phyloP scores from a whole-genome alignment of 2,888 invertebrate species.

The Embidobia sp. region DNA sequence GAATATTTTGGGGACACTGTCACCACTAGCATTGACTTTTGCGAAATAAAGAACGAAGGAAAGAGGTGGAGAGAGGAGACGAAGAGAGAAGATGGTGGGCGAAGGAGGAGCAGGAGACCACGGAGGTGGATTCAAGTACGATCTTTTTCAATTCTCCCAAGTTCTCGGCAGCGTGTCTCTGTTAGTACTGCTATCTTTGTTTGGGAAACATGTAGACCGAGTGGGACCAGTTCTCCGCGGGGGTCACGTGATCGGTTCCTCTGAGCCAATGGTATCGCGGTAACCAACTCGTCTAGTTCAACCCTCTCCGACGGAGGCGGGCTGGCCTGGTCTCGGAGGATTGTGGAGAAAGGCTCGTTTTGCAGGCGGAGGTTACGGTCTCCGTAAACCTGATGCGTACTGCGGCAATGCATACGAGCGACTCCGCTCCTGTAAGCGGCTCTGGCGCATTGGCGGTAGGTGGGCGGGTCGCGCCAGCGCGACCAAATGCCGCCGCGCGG shows the following conservation, averaged over 20 bases:
- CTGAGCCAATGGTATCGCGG: slow-evolving; percentile 76
- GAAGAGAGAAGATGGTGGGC: slow-evolving; percentile 62
- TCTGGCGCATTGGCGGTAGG: slow-evolving; percentile 76
- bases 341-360: slow-evolving; percentile 59
- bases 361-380: slow-evolving; percentile 68
- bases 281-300: slow-evolving; percentile 78
- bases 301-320: slow-evolving; percentile 82
- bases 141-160: slow-evolving; percentile 73
- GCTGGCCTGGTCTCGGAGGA: slow-evolving; percentile 76
- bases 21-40: slow-evolving; percentile 71
- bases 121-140: slow-evolving; percentile 62
- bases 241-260: slow-evolving; percentile 74
- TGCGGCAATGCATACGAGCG: slow-evolving; percentile 76
- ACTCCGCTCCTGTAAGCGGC: slow-evolving; percentile 73
- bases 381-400: slow-evolving; percentile 70
- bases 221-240: slow-evolving; percentile 64
- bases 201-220: slow-evolving; percentile 59
- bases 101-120: slow-evolving; percentile 58
- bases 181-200: slow-evolving; percentile 75
- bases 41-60: slow-evolving; percentile 68
- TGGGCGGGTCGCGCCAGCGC: slow-evolving; percentile 80
- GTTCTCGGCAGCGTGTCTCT: slow-evolving; percentile 75
- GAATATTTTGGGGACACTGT: slow-evolving; percentile 66
- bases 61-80: slow-evolving; percentile 61
- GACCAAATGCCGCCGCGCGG: slow-evolving; percentile 59